These are phyloP conservation scores for Puntigrus tetrazona DNA, from an alignment of 2,113 vertebrate genomes.

Conservation along the genomic window DNA sequence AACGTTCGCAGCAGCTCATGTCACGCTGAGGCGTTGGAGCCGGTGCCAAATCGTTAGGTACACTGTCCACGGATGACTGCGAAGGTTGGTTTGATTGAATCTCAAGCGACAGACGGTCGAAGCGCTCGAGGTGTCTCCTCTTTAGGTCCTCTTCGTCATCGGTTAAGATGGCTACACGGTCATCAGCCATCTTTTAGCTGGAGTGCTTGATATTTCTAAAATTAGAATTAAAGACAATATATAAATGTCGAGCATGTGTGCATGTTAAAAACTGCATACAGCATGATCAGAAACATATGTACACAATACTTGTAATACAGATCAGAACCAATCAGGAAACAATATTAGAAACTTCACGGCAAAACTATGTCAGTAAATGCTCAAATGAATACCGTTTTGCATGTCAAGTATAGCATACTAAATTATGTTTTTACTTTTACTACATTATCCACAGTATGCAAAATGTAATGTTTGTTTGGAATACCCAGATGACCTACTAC, in stretches of 20 bases:
- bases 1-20: constrained; percentile 85
- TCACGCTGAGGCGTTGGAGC: constrained; percentile 63
- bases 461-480: background rate
- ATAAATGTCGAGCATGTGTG: background rate
- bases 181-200: constrained; percentile 88
- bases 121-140: constrained; percentile 87
- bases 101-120: constrained; percentile 79
- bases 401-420: background rate
- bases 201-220: constrained; percentile 22
- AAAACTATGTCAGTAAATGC: background rate
- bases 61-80: background rate
- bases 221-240: background rate
- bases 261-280: background rate
- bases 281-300: background rate
- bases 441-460: background rate
- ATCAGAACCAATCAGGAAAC: background rate
- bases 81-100: constrained; percentile 53
- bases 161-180: constrained; percentile 93
- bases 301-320: too few species aligned
- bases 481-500: background rate
- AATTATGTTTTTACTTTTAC: background rate
- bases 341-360: background rate
- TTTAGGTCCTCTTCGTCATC: constrained; percentile 97
- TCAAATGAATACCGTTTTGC: background rate
- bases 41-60: constrained; percentile 49